Evolutionary conservation across 2,888 invertebrate genomes (phyloP).

Genomic region (Cosmia pyralina): DNA sequence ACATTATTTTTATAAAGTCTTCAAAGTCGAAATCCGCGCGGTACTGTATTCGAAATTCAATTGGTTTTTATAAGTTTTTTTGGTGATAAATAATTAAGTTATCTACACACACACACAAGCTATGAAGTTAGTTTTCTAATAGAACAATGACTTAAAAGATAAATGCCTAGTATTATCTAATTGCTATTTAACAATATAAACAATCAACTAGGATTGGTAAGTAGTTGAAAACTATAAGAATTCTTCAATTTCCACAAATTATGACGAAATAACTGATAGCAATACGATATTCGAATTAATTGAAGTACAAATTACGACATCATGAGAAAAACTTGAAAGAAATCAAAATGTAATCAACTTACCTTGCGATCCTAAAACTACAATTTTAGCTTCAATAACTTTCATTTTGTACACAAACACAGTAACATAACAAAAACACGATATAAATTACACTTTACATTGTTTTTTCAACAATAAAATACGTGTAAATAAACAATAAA

Average conservation of each 20-base stretch:
- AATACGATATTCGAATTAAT: constrained; percentile 29
- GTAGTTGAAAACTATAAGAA: background rate
- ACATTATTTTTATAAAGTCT: too few species aligned
- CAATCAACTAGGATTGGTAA: constrained; percentile 2
- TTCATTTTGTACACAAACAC: constrained; percentile 90
- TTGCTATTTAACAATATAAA: constrained; percentile 19
- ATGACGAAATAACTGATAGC: constrained; percentile 37
- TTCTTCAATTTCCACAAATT: background rate
- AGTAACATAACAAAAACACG: constrained; percentile 42
- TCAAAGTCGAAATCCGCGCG: too few species aligned
- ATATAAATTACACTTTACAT: constrained; percentile 63
- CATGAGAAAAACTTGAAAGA: constrained; percentile 40
- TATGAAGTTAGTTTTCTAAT: background rate
- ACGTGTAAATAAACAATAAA: constrained; percentile 53
- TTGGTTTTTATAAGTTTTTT: too few species aligned
- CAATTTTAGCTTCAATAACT: constrained; percentile 95
- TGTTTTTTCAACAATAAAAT: constrained; percentile 41
- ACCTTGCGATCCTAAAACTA: constrained; percentile 96
- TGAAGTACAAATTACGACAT: constrained; percentile 54
- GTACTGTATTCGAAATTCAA: too few species aligned
- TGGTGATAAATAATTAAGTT: too few species aligned
- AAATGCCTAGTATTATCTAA: constrained; percentile 16
- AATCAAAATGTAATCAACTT: constrained; percentile 70
- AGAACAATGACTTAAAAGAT: constrained; percentile 31
- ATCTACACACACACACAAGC: background rate